Evolutionary conservation across 2,888 invertebrate genomes (phyloP), one percentile per base, ranked within the genome.

Genomic region (Corythucha ciliata): DNA sequence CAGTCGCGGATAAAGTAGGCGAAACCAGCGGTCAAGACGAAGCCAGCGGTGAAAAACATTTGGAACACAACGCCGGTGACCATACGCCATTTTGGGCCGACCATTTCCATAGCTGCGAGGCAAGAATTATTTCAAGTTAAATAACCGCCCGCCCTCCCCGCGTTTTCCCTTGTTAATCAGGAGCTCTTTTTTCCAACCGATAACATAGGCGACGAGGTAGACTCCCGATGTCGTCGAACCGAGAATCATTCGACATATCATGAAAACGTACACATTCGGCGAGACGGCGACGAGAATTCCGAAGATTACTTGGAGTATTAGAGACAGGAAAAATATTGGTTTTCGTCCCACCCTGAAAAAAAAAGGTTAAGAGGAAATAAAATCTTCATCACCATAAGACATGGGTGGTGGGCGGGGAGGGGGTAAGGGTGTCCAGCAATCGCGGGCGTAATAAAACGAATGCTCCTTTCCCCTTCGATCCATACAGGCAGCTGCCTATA

Each of bases 211-310:
- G 18, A 84, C 83, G 53, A 84, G 70, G 63, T 84, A 85, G 8
- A 83, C 80, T 1, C 84, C 84, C 5, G 83, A 82, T 7, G 83
- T 81, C 8, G 81, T 80, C 10, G 80, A 76, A 12, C 85, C 85
- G 21, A 85, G 76, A 42, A 83, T 65, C 54, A 80, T 67, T 56
- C 85, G 72, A 34, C 79, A 73, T 48, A 79, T 64, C 10, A 80
- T 76, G 63, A 80, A 84, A 39, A 75, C 75, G 63, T 78, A 73
- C 64, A 78, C 81, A 60, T 83, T 79, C 0, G 81, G 81, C 1
- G 82, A 73, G 41, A 82, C 62, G 4, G 79, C 79, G 4, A 81
- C 79, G 50, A 78, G 61, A 34, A 80, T 66, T 32, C 84, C 85
- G 60, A 79, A 78, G 25, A 79, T 65, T 25, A 83, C 75, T 69